phyloP scores from a whole-genome alignment of 2,888 invertebrate species.

The Archips crataeganus region DNA sequence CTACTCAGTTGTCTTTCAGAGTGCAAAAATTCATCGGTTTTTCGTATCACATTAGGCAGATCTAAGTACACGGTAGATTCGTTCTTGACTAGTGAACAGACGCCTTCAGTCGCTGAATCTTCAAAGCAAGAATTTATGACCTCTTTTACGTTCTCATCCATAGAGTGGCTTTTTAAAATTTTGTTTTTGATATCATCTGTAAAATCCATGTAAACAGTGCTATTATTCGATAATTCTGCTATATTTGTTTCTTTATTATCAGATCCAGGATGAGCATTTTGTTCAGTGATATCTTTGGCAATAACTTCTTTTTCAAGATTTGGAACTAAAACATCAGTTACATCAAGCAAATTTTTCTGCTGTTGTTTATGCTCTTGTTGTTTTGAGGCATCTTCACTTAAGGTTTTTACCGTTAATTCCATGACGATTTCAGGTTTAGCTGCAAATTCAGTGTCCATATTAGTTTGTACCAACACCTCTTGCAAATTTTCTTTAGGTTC shows the following conservation, averaged over 20 bases:
- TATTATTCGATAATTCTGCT: slow-evolving; percentile 54
- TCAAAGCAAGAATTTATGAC: slow-evolving; percentile 58
- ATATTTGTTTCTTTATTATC: slow-evolving; percentile 47
- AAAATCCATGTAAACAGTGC: slow-evolving; percentile 76
- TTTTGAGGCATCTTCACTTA: background rate
- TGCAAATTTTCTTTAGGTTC: background rate
- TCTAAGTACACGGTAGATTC: slow-evolving; percentile 79
- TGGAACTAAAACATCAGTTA: background rate
- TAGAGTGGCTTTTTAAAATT: slow-evolving; percentile 55
- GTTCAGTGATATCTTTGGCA: slow-evolving; percentile 30
- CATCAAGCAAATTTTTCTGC: background rate
- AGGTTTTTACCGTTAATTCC: background rate
- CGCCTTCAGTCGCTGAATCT: slow-evolving; percentile 47
- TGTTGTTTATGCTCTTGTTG: background rate
- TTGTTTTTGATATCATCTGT: slow-evolving; percentile 65
- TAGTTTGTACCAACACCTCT: slow-evolving; percentile 4
- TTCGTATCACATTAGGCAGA: slow-evolving; percentile 69
- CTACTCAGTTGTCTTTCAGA: slow-evolving; percentile 63
- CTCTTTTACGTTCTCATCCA: slow-evolving; percentile 53
- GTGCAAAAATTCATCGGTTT: slow-evolving; percentile 66
- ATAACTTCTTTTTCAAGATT: slow-evolving; percentile 5
- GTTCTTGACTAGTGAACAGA: slow-evolving; percentile 56
- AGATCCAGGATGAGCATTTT: slow-evolving; percentile 51
- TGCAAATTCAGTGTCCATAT: background rate
- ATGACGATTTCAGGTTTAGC: slow-evolving; percentile 3